Evolutionary conservation across 2,888 invertebrate species (phyloP).

Genomic region (Cinara cedri): DNA sequence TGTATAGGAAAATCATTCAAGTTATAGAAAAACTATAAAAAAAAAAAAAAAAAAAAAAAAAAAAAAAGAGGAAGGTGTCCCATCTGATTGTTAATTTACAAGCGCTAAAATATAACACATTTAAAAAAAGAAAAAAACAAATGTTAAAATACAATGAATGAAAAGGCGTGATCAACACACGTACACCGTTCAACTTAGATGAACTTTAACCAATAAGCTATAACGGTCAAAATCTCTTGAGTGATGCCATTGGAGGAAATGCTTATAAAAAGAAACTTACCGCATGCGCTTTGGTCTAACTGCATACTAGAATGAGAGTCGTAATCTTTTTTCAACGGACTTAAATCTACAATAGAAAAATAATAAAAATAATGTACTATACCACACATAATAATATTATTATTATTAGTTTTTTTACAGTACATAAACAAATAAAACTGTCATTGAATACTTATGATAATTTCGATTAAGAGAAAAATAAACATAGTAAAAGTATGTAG

Average conservation of each 20-base stretch:
- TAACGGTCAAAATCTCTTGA: conserved; percentile 23
- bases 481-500: neutral
- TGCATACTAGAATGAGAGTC: conserved; percentile 44
- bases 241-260: conserved; percentile 24
- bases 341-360: conserved; percentile 45
- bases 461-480: neutral
- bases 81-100: conserved; percentile 60
- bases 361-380: conserved; percentile 29
- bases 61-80: conserved; percentile 61
- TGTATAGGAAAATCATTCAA: conserved; percentile 52
- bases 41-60: conserved; percentile 54
- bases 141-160: conserved; percentile 9
- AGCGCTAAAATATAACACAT: conserved; percentile 48
- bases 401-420: too few species aligned
- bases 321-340: conserved; percentile 35
- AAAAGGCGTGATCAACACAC: conserved; percentile 39
- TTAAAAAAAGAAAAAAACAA: conserved; percentile 32
- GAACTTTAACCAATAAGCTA: conserved; percentile 15
- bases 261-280: conserved; percentile 44
- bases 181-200: conserved; percentile 36
- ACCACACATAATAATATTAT: neutral
- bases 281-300: conserved; percentile 52
- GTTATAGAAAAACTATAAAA: conserved; percentile 47
- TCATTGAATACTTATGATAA: neutral
- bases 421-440: neutral